Percentiles rank a stretch among this genome's conserved stretches.
phyloP scores from a whole-genome alignment of 2,888 invertebrate genomes.

The Autographa gamma region DNA sequence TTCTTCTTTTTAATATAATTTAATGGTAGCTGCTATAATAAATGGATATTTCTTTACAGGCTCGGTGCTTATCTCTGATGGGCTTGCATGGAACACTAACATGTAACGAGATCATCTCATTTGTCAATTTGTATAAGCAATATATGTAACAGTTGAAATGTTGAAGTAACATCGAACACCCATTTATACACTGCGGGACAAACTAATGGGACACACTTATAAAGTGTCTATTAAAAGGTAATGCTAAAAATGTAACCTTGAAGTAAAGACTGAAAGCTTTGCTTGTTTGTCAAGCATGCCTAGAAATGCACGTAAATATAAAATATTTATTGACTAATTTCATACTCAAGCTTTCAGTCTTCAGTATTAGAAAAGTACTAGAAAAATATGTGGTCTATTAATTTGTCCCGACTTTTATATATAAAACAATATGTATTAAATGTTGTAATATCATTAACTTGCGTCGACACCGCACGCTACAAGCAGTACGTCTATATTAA shows the following conservation, averaged over 20 bases:
- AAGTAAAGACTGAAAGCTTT: not conserved
- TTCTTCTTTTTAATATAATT: conserved; percentile 12
- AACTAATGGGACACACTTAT: conserved; percentile 22
- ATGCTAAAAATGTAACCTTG: not conserved
- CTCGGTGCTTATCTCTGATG: conserved; percentile 87
- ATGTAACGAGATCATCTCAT: conserved; percentile 51
- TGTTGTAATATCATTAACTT: conserved; percentile 22
- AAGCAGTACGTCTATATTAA: conserved; percentile 22
- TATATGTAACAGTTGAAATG: conserved; percentile 31
- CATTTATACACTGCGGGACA: conserved; percentile 21
- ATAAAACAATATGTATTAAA: conserved; percentile 15
- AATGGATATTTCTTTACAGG: conserved; percentile 80
- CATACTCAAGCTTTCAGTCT: no score
- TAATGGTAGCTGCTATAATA: conserved; percentile 38
- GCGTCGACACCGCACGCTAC: conserved; percentile 39
- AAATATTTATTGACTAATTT: not conserved
- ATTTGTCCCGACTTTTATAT: conserved; percentile 27
- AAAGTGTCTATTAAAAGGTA: not conserved
- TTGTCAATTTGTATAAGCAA: conserved; percentile 60
- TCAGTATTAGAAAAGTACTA: not conserved
- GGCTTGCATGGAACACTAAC: conserved; percentile 84
- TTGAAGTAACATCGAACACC: conserved; percentile 24
- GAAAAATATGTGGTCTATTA: conserved; percentile 16
- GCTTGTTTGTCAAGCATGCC: not conserved
- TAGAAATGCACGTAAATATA: not conserved